Base-by-base conservation (phyloP, 2,113 vertebrate species). In the Mesembrinibis cayennensis region DNA sequence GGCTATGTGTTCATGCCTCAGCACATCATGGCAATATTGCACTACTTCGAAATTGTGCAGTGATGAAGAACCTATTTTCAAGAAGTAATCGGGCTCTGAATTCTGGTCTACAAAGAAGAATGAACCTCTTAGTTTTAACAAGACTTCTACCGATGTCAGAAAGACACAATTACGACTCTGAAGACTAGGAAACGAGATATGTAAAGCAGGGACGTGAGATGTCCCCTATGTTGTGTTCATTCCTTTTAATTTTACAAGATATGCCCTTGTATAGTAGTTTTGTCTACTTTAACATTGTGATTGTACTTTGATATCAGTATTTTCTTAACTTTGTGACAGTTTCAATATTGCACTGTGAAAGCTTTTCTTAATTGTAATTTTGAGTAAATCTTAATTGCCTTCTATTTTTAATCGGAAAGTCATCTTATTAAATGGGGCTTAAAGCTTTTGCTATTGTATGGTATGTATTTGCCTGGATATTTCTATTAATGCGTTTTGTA, bases 1-100 rank as follows among this genome's bases (percentile, higher is more conserved):
- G 99, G 99, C 32, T 99, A 99, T 13, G 99, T 99, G 93, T 99
- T 99, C 98, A 99, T 99, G 99, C 99, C 99, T 50, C 99, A 99
- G 98, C 99, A 99, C 98, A 99, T 99, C 98, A 99, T 99, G 99
- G 99, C 99, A 3, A 99, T 99, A 95, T 93, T 99, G 94, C 99
- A 99, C 98, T 99, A 99, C 98, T 99, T 99, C 55, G 99, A 99
- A 97, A 98, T 99, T 47, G 98, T 99, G 88, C 99, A 99, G 25
- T 99, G 99, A 99, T 92, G 76, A 86, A 59, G 95, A 96, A 73
- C 17, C 0, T 72, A 26, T 59, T 87, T 79, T 47, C 92, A 42
- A 88, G 94, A 95, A 73, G 86, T 56, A 70, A 71, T 34, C 2
- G 13, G 65, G 79, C 92, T 91, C 27, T 90, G 95, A 96, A 61